Percentiles rank a stretch among this genome's conserved stretches.
These are phyloP conservation scores for Caenorhabditis wallacei DNA, from an alignment of 2,888 invertebrate species.

Conservation along the genomic window DNA sequence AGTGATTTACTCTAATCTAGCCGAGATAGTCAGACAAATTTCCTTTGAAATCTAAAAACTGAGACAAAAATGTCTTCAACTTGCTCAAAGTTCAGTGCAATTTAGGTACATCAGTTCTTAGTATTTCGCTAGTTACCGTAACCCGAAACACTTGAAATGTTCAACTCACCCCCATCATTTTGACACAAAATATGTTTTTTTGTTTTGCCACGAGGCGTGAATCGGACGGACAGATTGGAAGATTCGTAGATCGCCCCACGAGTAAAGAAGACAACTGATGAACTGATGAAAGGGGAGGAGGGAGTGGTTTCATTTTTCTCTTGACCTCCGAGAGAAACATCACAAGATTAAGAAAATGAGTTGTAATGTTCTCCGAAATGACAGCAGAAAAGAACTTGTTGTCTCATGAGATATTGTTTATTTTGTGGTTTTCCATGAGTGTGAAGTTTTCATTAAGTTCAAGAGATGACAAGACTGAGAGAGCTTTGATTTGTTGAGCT, in stretches of 20 bases:
- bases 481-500: constrained; percentile 1
- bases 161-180: neutral
- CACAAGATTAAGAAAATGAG: neutral
- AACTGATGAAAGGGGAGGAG: neutral
- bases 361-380: neutral
- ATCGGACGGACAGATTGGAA: neutral
- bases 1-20: no score
- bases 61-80: no score
- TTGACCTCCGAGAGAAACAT: neutral
- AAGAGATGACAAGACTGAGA: neutral
- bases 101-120: no score
- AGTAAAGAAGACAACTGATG: neutral
- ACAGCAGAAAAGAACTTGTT: neutral
- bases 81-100: no score
- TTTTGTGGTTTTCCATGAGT: constrained; percentile 8
- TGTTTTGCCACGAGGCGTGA: neutral
- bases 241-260: neutral
- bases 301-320: neutral
- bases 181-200: neutral
- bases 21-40: no score
- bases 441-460: neutral
- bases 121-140: no score
- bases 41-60: no score
- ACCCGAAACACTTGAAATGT: neutral
- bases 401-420: neutral